phyloP scores from a whole-genome alignment of 2,888 invertebrate species.

The Strigamia transsilvanica region DNA sequence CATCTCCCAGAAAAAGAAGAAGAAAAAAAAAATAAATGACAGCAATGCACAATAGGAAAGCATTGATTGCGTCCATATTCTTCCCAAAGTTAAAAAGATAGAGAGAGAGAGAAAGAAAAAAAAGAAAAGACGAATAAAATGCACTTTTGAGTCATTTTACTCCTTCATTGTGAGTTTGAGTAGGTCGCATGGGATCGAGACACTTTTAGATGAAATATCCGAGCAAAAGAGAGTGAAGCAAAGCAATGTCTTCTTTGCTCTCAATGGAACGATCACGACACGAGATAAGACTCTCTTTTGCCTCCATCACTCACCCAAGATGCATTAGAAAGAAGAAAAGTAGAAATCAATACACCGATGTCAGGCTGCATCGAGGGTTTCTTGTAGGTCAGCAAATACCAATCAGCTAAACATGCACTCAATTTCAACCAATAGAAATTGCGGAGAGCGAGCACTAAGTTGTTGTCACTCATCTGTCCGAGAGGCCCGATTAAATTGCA shows the following conservation, averaged over 20 bases:
- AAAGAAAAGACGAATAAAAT: background rate
- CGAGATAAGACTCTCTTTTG: slow-evolving; percentile 30
- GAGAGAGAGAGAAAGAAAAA: too few relatives aligned
- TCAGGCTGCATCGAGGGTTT: slow-evolving; percentile 1
- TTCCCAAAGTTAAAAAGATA: background rate
- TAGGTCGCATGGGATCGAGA: slow-evolving; percentile 20
- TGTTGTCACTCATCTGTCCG: background rate
- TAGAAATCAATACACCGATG: slow-evolving; percentile 7
- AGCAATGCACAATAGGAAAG: background rate
- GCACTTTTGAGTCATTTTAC: slow-evolving; percentile 16
- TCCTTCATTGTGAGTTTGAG: background rate
- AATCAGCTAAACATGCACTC: slow-evolving; percentile 20
- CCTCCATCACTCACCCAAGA: slow-evolving; percentile 16
- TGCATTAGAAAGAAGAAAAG: slow-evolving; percentile 20
- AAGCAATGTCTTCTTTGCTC: slow-evolving; percentile 20
- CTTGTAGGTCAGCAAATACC: slow-evolving; percentile 21
- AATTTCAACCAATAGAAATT: background rate
- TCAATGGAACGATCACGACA: slow-evolving; percentile 30
- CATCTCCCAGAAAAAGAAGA: background rate
- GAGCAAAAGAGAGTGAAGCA: background rate
- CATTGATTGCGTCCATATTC: background rate
- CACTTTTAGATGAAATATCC: slow-evolving; percentile 26
- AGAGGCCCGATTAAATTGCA: background rate
- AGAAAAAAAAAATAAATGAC: background rate
- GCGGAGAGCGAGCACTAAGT: background rate